Evolutionary conservation across 2,888 invertebrate genomes (phyloP), one percentile per base, ranked within the genome.

Genomic region (Nephrotoma flavescens): DNA sequence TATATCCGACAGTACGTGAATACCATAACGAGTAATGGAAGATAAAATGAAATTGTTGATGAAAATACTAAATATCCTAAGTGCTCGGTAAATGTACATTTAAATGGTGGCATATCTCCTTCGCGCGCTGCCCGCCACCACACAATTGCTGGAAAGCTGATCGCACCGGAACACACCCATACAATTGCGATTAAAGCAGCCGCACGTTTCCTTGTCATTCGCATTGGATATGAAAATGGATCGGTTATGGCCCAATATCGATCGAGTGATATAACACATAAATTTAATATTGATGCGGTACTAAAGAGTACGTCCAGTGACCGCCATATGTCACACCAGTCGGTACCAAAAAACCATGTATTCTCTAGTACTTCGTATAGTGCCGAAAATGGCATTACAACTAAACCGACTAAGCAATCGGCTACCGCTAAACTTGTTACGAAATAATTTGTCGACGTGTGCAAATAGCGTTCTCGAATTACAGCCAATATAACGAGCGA

Each of bases 181-280:
- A 99, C 98, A 6, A 96, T 95, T 0, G 96, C 96, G 88, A 99
- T 99, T 7, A 99, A 93, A 42, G 96, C 93, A 4, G 95, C 95
- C 0, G 98, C 98, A 87, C 97, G 94, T 87, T 95, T 94, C 83
- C 96, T 95, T 42, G 97, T 98, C 97, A 99, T 99, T 88, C 96
- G 94, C 92, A 96, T 97, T 1, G 99, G 98, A 92, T 99, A 99
- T 86, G 97, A 97, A 89, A 99, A 98, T 0, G 99, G 99, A 92
- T 99, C 98, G 12, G 98, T 98, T 88, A 99, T 99, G 85, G 99
- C 99, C 98, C 99, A 98, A 92, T 99, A 99, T 19, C 98, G 94
- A 91, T 99, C 99, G 89, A 99, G 91, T 0, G 98, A 97, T 89
- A 99, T 99, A 44, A 99, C 98, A 92, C 99, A 99, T 87, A 99